phyloP scores from a whole-genome alignment of 2,888 invertebrate species.

The Tromatobia lineatoria region DNA sequence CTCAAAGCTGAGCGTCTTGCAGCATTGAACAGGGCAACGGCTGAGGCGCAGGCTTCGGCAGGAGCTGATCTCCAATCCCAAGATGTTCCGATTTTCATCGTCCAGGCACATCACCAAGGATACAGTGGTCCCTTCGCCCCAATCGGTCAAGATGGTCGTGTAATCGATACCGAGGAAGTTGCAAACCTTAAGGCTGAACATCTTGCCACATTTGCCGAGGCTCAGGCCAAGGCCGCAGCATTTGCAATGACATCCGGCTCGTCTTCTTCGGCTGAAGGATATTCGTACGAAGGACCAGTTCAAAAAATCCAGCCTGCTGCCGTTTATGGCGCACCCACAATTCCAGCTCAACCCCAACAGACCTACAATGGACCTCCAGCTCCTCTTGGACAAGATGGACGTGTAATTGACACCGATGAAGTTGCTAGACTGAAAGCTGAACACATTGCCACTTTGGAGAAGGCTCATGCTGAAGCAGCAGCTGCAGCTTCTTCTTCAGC shows the following conservation, averaged over 20 bases:
- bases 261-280: not conserved
- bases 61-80: not conserved
- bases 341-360: not conserved
- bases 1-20: constrained; percentile 71
- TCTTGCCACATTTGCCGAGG: constrained; percentile 73
- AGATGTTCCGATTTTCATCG: constrained; percentile 2
- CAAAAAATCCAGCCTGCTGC: too few species aligned
- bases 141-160: constrained; percentile 73
- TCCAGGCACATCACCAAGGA: not conserved
- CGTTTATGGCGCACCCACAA: too few species aligned
- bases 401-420: constrained; percentile 22
- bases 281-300: not conserved
- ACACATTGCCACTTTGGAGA: constrained; percentile 24
- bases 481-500: constrained; percentile 66
- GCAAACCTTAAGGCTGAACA: constrained; percentile 74
- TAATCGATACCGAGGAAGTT: constrained; percentile 75
- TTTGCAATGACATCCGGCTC: constrained; percentile 8
- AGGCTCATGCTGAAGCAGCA: constrained; percentile 77
- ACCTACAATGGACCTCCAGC: constrained; percentile 13
- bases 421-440: constrained; percentile 25
- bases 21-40: constrained; percentile 46
- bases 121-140: not conserved
- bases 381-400: constrained; percentile 16
- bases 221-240: constrained; percentile 81
- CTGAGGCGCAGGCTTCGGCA: constrained; percentile 24